Percentiles rank a stretch among this genome's conserved stretches.
Evolutionary conservation across 1,140 invertebrate species (phyloP).

Genomic region (Cheumatopsyche charites): DNA sequence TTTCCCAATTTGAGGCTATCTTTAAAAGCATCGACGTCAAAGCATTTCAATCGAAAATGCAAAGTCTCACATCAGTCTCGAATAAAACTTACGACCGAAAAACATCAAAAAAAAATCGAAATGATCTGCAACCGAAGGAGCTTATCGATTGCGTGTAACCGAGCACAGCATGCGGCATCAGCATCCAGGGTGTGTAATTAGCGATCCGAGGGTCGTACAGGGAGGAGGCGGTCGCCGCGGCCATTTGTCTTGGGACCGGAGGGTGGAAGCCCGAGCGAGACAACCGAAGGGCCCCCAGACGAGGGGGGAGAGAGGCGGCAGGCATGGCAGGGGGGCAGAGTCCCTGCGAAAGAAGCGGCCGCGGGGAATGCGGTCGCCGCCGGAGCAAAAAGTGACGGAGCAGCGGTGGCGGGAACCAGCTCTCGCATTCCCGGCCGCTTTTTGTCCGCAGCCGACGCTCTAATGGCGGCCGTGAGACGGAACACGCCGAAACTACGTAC

Average conservation of each 20-base stretch:
- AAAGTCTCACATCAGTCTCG: too few species aligned
- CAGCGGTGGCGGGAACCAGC: slow-evolving; percentile 51
- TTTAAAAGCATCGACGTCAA: too few species aligned
- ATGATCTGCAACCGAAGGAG: too few species aligned
- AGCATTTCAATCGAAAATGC: too few species aligned
- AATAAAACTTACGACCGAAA: too few species aligned
- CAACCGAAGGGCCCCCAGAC: slow-evolving; percentile 50
- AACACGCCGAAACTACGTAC: slow-evolving; percentile 1
- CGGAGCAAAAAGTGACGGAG: slow-evolving; percentile 55
- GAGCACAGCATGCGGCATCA: slow-evolving; percentile 33
- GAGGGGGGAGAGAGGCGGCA: slow-evolving; percentile 55
- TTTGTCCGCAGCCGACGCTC: neutral
- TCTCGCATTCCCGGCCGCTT: slow-evolving; percentile 47
- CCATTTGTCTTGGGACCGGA: slow-evolving; percentile 62
- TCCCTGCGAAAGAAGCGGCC: slow-evolving; percentile 56
- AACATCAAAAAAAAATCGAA: too few species aligned
- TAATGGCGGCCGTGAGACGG: neutral
- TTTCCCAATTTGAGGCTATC: too few species aligned
- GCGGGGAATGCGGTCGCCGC: slow-evolving; percentile 59
- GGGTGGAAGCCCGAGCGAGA: slow-evolving; percentile 54
- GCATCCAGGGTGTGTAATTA: slow-evolving; percentile 45
- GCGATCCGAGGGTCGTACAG: slow-evolving; percentile 4
- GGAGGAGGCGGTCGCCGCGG: slow-evolving; percentile 51
- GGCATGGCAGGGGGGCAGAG: slow-evolving; percentile 60
- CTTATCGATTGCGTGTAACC: neutral